phyloP scores from a whole-genome alignment of 1,140 invertebrate species.

The Hylyphantes graminicola region DNA sequence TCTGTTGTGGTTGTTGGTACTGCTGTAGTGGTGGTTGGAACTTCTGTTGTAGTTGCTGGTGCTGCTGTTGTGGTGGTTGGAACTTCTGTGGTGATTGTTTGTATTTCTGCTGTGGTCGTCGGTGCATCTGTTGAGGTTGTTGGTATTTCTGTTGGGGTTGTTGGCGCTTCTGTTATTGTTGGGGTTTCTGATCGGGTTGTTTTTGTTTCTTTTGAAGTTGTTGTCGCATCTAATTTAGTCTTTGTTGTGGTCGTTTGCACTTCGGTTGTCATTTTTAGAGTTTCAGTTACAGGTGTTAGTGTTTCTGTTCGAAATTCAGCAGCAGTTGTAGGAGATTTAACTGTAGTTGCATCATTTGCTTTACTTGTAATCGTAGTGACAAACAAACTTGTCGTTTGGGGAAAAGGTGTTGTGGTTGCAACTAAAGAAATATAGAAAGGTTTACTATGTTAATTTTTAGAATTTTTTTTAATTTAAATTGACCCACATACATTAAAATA shows the following conservation, averaged over 20 bases:
- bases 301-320: not conserved
- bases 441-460: too few relatives aligned
- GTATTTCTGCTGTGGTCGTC: not conserved
- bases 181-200: not conserved
- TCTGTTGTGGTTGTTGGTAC: not conserved
- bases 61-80: not conserved
- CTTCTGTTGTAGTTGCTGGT: not conserved
- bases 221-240: not conserved
- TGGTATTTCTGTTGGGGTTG: not conserved
- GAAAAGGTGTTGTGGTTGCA: not conserved
- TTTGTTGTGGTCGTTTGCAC: not conserved
- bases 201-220: not conserved
- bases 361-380: not conserved
- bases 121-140: not conserved
- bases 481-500: too few relatives aligned
- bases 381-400: not conserved
- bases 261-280: not conserved
- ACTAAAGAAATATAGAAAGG: not conserved
- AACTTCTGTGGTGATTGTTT: not conserved
- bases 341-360: not conserved
- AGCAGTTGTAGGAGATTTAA: not conserved
- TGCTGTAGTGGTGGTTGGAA: not conserved
- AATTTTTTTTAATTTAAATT: too few relatives aligned
- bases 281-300: not conserved
- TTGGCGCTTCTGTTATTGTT: not conserved